Base-by-base conservation (phyloP, 2,797 vertebrate species). In the Choloepus didactylus region DNA sequence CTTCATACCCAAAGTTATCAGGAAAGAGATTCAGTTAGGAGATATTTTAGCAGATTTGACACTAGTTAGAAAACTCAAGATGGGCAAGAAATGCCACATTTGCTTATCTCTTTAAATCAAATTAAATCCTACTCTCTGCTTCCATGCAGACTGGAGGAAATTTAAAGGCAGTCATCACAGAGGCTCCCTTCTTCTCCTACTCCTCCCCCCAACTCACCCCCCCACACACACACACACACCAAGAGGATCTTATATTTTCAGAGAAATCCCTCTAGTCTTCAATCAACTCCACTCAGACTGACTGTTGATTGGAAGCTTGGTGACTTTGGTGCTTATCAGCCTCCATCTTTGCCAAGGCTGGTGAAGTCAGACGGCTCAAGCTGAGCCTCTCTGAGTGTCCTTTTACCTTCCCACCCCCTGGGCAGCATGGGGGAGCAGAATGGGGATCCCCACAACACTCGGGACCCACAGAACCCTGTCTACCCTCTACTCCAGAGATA, bases 61-160 rank as follows among this genome's bases (percentile, higher is more conserved):
- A 80, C n/a, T 87, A 16, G 5, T 23, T 56, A 18, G 29, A 86
- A 92, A 72, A 41, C 38, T 67, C 19, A 35, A 9, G 3, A 3
- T 27, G 16, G 70, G 70, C 35, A 69, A n/a, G 44, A 44, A 84
- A 41, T 73, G 35, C 31, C 27, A 9, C 7, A 5, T n/a, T 18
- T 88, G 10, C 8, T 67, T 76, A n/a, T 14, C 76, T 86, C 54
- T 91, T 73, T 56, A 70, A 81, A 88, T 75, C 21, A 85, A 82
- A 73, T 69, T n/a, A 66, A 89, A 82, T 60, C 35, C 35, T 64
- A 25, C 7, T 18, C 64, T 76, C 44, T 14, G 49, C 31, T 9
- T 69, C 41, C 64, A 89, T 67, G 49, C 16, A 79, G 70, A 82
- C 16, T 54, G 29, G 59, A 12, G 8, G 6, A n/a, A 41, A 51